Evolutionary conservation across 2,888 invertebrate genomes (phyloP).

Genomic region (Phortica okadai): DNA sequence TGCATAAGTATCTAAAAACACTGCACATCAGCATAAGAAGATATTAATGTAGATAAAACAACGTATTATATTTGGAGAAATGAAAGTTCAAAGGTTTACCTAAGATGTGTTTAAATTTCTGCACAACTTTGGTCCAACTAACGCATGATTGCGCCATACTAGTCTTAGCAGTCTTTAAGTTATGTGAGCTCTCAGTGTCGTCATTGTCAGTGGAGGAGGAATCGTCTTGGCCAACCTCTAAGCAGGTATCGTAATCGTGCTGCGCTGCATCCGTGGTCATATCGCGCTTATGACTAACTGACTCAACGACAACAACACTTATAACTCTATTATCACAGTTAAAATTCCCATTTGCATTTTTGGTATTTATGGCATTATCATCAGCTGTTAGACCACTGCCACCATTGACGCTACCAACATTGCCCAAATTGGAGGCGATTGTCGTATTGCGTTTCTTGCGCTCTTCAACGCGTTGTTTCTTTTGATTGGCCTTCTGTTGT

Average conservation of each 20-base stretch:
- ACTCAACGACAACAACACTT: slow-evolving; percentile 21
- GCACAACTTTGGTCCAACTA: slow-evolving; percentile 74
- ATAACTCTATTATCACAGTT: slow-evolving; percentile 46
- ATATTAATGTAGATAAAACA: background rate
- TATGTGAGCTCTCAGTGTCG: slow-evolving; percentile 47
- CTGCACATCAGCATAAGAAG: background rate
- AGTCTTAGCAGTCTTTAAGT: slow-evolving; percentile 60
- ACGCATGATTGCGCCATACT: slow-evolving; percentile 72
- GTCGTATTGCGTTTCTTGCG: slow-evolving; percentile 63
- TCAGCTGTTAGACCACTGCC: slow-evolving; percentile 36
- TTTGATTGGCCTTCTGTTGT: slow-evolving; percentile 64
- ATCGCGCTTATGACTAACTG: slow-evolving; percentile 32
- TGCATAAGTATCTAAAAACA: background rate
- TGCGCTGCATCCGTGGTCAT: slow-evolving; percentile 57
- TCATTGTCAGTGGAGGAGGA: slow-evolving; percentile 39
- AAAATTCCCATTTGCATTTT: slow-evolving; percentile 33
- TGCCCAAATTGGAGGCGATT: slow-evolving; percentile 59
- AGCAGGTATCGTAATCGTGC: slow-evolving; percentile 52
- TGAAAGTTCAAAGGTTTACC: slow-evolving; percentile 56
- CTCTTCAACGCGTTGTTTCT: slow-evolving; percentile 62
- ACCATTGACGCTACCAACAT: slow-evolving; percentile 49
- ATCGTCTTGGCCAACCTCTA: slow-evolving; percentile 38
- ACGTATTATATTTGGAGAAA: background rate
- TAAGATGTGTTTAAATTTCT: slow-evolving; percentile 72
- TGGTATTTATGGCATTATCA: background rate